Evolutionary conservation across 2,888 invertebrate species (phyloP).

Genomic region (Empis stercorea): DNA sequence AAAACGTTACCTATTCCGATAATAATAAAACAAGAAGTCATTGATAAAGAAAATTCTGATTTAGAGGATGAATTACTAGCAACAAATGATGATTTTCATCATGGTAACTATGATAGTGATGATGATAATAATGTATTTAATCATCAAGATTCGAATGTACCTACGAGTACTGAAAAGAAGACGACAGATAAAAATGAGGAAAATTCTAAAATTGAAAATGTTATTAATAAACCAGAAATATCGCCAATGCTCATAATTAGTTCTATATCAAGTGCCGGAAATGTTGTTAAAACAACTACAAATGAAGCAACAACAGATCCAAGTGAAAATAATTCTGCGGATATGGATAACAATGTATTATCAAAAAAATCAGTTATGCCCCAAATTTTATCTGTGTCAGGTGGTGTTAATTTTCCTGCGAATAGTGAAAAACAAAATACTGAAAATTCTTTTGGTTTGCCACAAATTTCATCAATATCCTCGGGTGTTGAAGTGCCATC

Average conservation of each 20-base stretch:
- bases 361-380: conserved; percentile 13
- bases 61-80: neutral
- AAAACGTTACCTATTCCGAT: neutral
- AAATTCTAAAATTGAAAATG: neutral
- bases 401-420: conserved; percentile 14
- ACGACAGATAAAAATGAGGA: neutral
- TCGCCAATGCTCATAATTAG: too few species aligned
- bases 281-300: neutral
- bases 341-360: conserved; percentile 12
- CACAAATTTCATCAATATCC: conserved; percentile 25
- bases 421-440: conserved; percentile 19
- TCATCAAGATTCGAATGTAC: neutral
- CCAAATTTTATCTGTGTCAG: conserved; percentile 20
- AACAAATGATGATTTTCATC: too few species aligned
- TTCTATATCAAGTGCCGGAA: too few species aligned
- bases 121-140: too few species aligned
- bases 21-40: conserved; percentile 10
- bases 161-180: neutral
- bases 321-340: conserved; percentile 1
- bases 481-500: conserved; percentile 16
- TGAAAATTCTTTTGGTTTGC: conserved; percentile 18
- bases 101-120: too few species aligned
- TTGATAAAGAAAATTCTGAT: conserved; percentile 6
- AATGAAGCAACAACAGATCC: neutral
- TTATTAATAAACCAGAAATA: too few species aligned